Evolutionary conservation across 2,888 invertebrate species (phyloP).

Genomic region (Pharmacophagus antenor): DNA sequence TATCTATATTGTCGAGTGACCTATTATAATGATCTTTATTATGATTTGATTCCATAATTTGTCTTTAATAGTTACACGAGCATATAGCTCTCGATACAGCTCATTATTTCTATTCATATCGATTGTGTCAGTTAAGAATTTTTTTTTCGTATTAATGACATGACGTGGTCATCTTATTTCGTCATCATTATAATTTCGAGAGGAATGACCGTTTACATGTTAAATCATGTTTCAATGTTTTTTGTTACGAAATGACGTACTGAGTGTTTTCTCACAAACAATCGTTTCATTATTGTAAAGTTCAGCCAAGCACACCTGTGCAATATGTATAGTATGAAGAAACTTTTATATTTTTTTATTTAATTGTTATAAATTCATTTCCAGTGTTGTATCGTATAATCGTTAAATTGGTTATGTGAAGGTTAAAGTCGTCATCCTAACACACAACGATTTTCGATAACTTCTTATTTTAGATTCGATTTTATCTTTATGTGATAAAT

Average conservation of each 20-base stretch:
- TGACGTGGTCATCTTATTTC: constrained; percentile 22
- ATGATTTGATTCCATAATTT: too few species aligned
- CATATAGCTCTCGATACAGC: neutral
- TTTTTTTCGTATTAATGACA: constrained; percentile 2
- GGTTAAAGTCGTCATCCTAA: too few species aligned
- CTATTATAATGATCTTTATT: neutral
- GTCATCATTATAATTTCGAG: constrained; percentile 14
- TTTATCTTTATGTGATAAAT: neutral
- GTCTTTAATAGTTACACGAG: neutral
- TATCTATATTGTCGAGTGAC: too few species aligned
- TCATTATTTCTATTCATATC: neutral
- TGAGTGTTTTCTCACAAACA: neutral
- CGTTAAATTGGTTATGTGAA: too few species aligned
- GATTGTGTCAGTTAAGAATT: neutral
- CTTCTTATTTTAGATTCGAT: too few species aligned
- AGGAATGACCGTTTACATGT: constrained; percentile 28
- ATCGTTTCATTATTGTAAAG: neutral
- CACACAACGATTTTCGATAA: too few species aligned
- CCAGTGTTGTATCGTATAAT: too few species aligned
- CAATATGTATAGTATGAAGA: neutral
- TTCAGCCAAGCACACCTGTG: neutral
- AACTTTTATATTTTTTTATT: neutral
- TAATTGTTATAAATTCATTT: neutral
- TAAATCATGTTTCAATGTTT: constrained; percentile 18
- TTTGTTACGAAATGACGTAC: neutral